Base-by-base conservation (phyloP, 2,797 vertebrate genomes). In the Apogon talboti region DNA sequence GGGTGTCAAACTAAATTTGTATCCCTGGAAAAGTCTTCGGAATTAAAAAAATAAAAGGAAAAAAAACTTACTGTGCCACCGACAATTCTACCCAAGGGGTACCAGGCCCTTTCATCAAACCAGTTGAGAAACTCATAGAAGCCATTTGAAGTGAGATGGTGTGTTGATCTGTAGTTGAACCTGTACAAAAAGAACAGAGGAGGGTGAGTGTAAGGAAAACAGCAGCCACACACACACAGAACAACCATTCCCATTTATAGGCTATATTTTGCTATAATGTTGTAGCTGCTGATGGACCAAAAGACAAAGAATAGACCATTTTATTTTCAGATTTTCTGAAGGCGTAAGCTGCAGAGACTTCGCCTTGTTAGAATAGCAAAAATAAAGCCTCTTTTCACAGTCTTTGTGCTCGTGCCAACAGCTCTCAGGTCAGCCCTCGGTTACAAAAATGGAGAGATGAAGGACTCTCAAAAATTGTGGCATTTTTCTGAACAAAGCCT, bases 111-210 rank as follows among this genome's bases (percentile, higher is more conserved):
- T 90, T 99, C 97, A 74, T 99, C 97, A 87, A 99, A 99, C 97
- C 97, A 99, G 92, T 98, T 99, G 87, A 99, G 95, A 93, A 99
- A 99, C 91, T 99, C 97, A 54, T 97, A 99, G 95, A 99, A 98
- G 77, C 97, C 97, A 81, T 98, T 97, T 65, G 96, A 95, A 76
- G 96, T 95, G 91, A 99, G 96, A 91, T 99, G 96, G 89, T 99
- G 97, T 44, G 97, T 99, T 79, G 97, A 98, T 94, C 97, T 96
- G 88, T 98, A 99, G 93, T 99, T 99, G 93, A 99, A 99, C 97
- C 97, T 98, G 82, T 46, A 63, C 10, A 73, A 63, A 41, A 0
- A 76, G 6, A 71, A 40, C 8, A 56, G 3, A n/a, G 30, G 37
- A 21, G 21, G 40, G 41, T 79, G 19, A 76, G 43, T 28, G 2